Evolutionary conservation across 2,113 vertebrate genomes (phyloP).

Genomic region (Mus pahari): DNA sequence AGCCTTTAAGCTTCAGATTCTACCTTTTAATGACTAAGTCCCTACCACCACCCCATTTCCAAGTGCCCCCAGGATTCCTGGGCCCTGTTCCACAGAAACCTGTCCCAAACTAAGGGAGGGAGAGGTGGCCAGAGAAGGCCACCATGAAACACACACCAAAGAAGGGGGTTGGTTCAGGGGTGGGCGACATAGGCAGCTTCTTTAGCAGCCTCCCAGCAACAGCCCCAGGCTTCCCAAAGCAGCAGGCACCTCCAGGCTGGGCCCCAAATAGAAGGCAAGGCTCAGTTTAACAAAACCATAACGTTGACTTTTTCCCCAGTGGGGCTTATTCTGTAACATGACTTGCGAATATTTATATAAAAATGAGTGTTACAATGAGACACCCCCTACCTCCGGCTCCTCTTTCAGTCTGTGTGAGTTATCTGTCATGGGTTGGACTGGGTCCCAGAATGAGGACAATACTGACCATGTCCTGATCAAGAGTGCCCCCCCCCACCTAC

Average conservation of each 20-base stretch:
- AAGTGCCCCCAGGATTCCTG: conserved; percentile 81
- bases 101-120: conserved; percentile 50
- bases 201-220: conserved; percentile 63
- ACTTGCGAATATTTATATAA: conserved; percentile 85
- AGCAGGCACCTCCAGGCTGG: conserved; percentile 76
- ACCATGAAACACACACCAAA: conserved; percentile 83
- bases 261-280: conserved; percentile 75
- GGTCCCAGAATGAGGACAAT: background rate
- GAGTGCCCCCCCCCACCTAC: background rate
- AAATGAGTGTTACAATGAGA: conserved; percentile 83
- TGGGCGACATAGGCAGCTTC: conserved; percentile 71
- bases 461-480: background rate
- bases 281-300: conserved; percentile 76
- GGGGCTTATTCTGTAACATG: conserved; percentile 83
- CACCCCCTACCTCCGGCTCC: conserved; percentile 54
- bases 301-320: conserved; percentile 76
- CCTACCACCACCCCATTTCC: conserved; percentile 46
- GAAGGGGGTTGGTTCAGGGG: conserved; percentile 78
- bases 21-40: conserved; percentile 67
- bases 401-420: conserved; percentile 71
- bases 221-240: conserved; percentile 80
- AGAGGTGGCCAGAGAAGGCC: conserved; percentile 65
- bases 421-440: background rate
- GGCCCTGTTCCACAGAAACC: conserved; percentile 69
- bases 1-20: conserved; percentile 70